phyloP scores from a whole-genome alignment of 1,140 invertebrate species.

The Samia ricini region DNA sequence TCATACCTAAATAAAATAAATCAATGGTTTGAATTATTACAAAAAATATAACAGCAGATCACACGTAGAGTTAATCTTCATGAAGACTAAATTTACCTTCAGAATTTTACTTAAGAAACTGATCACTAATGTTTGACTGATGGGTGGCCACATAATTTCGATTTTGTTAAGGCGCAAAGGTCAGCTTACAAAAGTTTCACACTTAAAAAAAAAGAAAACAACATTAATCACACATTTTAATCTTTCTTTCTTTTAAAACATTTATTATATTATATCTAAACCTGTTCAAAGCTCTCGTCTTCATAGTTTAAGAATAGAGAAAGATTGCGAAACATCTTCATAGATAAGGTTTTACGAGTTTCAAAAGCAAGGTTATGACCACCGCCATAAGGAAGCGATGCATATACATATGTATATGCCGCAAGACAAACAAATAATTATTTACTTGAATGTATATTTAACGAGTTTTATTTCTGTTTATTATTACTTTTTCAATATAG shows the following conservation, averaged over 20 bases:
- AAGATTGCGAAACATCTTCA: neutral
- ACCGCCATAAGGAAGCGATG: neutral
- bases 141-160: neutral
- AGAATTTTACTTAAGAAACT: no score
- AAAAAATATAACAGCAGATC: no score
- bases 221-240: neutral
- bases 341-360: slow-evolving; percentile 14
- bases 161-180: neutral
- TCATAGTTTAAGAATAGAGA: neutral
- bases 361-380: slow-evolving; percentile 12
- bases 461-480: neutral
- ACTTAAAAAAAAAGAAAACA: neutral
- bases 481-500: neutral
- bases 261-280: neutral
- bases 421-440: no score
- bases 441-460: no score
- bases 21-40: no score
- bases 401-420: neutral
- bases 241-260: neutral
- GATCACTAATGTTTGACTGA: no score
- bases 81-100: no score
- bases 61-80: no score
- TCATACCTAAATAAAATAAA: no score
- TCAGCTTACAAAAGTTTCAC: neutral
- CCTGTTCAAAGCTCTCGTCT: neutral